phyloP scores from a whole-genome alignment of 2,113 vertebrate genomes.

The Lasiurus borealis region DNA sequence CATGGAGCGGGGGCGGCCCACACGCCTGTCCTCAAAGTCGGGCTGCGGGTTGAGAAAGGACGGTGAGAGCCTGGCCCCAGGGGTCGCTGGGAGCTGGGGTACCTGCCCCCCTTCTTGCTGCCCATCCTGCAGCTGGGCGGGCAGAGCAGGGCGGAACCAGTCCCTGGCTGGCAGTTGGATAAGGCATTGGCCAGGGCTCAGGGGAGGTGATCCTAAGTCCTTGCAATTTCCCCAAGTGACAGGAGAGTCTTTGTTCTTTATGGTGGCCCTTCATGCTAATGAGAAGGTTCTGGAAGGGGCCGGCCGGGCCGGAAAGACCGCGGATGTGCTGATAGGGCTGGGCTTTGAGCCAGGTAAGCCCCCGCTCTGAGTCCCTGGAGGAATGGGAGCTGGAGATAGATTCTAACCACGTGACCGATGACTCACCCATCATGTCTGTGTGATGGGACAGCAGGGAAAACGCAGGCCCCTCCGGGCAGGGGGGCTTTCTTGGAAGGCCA shows the following conservation, averaged over 20 bases:
- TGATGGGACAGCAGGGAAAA: neutral
- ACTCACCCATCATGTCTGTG: neutral
- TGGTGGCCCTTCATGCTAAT: neutral
- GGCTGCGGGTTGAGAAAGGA: slow-evolving; percentile 87
- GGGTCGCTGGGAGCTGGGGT: accelerated
- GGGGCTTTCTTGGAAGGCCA: too few relatives aligned
- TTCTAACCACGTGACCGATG: neutral
- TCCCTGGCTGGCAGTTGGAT: neutral
- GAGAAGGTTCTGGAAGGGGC: neutral
- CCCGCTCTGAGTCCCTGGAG: neutral
- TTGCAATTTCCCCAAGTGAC: neutral
- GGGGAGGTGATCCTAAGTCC: neutral
- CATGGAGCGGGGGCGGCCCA: slow-evolving; percentile 94
- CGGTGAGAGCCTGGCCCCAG: neutral
- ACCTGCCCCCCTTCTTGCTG: too few relatives aligned
- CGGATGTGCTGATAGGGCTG: neutral
- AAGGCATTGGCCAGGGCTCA: neutral
- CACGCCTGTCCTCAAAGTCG: slow-evolving; percentile 93
- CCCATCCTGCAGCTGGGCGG: neutral
- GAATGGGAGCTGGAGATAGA: neutral
- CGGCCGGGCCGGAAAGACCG: neutral
- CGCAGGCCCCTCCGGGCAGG: neutral
- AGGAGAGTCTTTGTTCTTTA: neutral
- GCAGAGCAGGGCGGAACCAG: neutral
- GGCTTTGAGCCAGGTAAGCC: neutral